Evolutionary conservation across 2,113 vertebrate species (phyloP), one percentile per base, ranked within the genome.

Genomic region (Pterocles gutturalis): DNA sequence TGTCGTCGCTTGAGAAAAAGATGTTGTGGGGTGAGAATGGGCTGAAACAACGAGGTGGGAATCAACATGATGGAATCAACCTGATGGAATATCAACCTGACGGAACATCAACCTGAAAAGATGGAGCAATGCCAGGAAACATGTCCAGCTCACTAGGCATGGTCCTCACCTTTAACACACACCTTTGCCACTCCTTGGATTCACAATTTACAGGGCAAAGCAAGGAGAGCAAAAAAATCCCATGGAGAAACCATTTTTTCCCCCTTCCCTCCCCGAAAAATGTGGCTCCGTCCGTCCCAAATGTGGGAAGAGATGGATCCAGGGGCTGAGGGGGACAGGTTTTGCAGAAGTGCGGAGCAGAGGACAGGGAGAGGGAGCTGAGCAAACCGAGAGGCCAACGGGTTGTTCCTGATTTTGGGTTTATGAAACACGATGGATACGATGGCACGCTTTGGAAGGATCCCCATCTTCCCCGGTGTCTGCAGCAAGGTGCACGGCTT

Each of bases 361-460:
- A 28, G 34, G 26, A 38, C 3, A 1, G 0, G 21, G 33, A 55
- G 77, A 66, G 45, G 55, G 10, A 71, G 26, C 10, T 17, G 53
- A 62, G 58, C 43, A 16, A 29, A 14, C 9, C 11, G 46, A 28
- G 36, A 24, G 49, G 43, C 17, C 1, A 1, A 5, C 1, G 31
- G 54, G 18, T 33, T 7, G 0, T 24, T 51, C 51, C 66, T 11
- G 43, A 3, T 41, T 13, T 46, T 22, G 3, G 84, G 71, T 34
- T 55, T 45, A 20, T 15, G 60, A 53, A 72, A 58, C 0, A 1
- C 17, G 1, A 1, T 7, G 28, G 33, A 6, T 28, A 4, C 2
- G 38, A 43, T 8, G 17, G 36, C 1, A n/a, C 13, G 1, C 41
- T 15, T 41, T 16, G 64, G 78, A 45, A 29, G 10, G 58, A 54